phyloP scores from a whole-genome alignment of 2,797 vertebrate genomes.

The Gymnopithys bicolor region DNA sequence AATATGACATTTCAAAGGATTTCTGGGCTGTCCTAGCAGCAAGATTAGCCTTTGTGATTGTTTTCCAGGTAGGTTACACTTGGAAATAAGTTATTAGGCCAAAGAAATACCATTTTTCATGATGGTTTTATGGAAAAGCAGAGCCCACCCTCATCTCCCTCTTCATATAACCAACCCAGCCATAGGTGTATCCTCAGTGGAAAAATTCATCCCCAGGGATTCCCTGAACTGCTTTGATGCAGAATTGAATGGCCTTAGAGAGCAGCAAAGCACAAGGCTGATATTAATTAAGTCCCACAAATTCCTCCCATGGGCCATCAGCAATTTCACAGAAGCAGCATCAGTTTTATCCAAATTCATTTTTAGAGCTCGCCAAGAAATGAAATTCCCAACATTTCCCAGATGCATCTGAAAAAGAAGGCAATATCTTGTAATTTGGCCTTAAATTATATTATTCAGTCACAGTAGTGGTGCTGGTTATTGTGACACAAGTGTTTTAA shows the following conservation, averaged over 20 bases:
- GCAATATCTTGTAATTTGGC: neutral
- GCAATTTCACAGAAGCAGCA: neutral
- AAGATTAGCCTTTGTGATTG: conserved; percentile 91
- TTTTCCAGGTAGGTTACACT: conserved; percentile 89
- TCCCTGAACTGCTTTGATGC: neutral
- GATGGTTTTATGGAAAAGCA: neutral
- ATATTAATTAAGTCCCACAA: neutral
- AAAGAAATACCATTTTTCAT: neutral
- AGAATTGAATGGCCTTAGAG: neutral
- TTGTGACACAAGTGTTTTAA: neutral
- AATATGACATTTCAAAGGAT: conserved; percentile 92
- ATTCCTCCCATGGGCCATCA: neutral
- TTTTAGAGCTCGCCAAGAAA: neutral
- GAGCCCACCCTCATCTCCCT: neutral
- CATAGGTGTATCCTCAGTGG: neutral
- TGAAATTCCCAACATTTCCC: neutral
- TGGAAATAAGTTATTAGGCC: neutral
- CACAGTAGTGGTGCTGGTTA: neutral
- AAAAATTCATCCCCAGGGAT: neutral
- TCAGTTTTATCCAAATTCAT: neutral
- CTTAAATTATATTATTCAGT: neutral
- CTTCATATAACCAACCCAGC: neutral
- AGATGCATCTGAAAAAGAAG: neutral
- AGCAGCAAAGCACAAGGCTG: neutral
- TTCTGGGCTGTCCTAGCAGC: conserved; percentile 95